These are phyloP conservation scores for Premnoplex brunnescens DNA, from an alignment of 2,797 vertebrate genomes.

Conservation along the genomic window DNA sequence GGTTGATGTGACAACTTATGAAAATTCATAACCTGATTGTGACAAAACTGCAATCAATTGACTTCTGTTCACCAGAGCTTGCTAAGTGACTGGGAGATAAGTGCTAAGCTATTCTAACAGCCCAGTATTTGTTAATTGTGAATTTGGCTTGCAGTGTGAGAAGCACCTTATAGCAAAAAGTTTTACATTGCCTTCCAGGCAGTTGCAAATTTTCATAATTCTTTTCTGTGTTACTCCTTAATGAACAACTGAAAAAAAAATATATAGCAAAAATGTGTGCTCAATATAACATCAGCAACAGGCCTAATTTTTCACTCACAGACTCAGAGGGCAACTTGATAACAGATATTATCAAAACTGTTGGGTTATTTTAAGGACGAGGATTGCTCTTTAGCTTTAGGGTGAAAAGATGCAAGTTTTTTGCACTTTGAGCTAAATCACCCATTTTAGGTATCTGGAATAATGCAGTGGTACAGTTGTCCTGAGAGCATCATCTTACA, in stretches of 20 bases:
- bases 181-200: background rate
- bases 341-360: background rate
- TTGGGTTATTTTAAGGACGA: background rate
- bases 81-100: background rate
- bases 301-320: background rate
- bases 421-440: background rate
- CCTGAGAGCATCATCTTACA: background rate
- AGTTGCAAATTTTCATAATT: background rate
- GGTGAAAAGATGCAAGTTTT: background rate
- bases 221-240: background rate
- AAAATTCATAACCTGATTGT: background rate
- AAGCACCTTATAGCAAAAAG: background rate
- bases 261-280: background rate
- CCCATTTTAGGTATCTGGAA: background rate
- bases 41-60: background rate
- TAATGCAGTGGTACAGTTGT: background rate
- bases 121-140: background rate
- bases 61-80: background rate
- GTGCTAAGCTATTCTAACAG: background rate
- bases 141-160: background rate
- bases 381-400: background rate
- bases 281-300: background rate
- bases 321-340: background rate
- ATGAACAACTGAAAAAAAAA: background rate
- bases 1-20: background rate